These are phyloP conservation scores for Acridotheres tristis DNA, from an alignment of 2,797 vertebrate genomes.

Conservation along the genomic window DNA sequence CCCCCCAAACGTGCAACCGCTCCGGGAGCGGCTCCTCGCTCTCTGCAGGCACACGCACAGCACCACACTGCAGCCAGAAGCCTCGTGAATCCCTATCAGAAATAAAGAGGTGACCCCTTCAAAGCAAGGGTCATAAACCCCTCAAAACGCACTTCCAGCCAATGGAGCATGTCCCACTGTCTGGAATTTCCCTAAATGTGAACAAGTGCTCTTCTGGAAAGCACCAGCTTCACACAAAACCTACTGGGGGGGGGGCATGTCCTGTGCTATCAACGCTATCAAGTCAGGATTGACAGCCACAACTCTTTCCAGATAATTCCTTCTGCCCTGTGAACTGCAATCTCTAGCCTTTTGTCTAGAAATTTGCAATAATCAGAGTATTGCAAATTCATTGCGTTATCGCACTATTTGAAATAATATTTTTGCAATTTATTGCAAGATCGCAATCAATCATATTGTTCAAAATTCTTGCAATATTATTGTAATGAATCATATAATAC, in stretches of 20 bases:
- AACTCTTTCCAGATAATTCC: neutral
- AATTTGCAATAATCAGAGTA: neutral
- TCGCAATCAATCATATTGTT: neutral
- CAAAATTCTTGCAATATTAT: neutral
- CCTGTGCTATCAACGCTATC: neutral
- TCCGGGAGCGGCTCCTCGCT: neutral
- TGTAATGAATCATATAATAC: neutral
- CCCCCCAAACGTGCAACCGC: neutral
- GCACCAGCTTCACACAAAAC: neutral
- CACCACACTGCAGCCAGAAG: neutral
- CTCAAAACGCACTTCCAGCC: neutral
- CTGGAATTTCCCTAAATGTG: neutral
- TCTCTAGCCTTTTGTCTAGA: neutral
- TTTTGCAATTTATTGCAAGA: neutral
- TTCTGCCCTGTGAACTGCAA: neutral
- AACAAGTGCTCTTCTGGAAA: neutral
- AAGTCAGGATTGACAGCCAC: neutral
- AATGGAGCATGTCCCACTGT: neutral
- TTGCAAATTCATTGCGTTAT: neutral
- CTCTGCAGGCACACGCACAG: neutral
- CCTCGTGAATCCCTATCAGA: neutral
- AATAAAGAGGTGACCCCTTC: neutral
- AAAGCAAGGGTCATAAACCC: neutral
- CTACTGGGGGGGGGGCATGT: accelerated
- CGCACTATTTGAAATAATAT: neutral